Evolutionary conservation across 92 coral and sea anemone species (phyloP).

Genomic region (Umimayanthus chanpuru): DNA sequence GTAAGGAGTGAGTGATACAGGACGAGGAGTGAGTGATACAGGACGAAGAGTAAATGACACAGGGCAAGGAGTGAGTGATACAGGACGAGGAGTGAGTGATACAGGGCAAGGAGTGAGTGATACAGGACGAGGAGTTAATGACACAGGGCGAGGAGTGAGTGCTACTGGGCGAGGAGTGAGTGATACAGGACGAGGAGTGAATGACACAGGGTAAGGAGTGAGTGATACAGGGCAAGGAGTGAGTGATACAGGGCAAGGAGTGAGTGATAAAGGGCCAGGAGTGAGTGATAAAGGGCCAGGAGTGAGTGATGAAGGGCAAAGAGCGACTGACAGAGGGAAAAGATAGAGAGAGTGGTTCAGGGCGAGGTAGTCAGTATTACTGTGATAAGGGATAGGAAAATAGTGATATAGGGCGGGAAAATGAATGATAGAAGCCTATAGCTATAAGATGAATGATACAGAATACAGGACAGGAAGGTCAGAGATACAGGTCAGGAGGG

Average conservation of each 20-base stretch:
- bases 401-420: slow-evolving; percentile 38
- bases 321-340: background rate
- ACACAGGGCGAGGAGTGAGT: too few relatives aligned
- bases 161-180: background rate
- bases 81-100: background rate
- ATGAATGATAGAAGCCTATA: too few relatives aligned
- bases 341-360: too few relatives aligned
- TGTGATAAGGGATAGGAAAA: slow-evolving; percentile 52
- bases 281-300: slow-evolving; percentile 39
- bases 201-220: slow-evolving; percentile 10
- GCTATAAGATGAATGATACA: background rate
- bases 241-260: slow-evolving; percentile 26
- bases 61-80: slow-evolving; percentile 1
- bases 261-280: background rate
- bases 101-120: background rate
- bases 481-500: too few relatives aligned
- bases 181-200: slow-evolving; percentile 54
- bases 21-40: slow-evolving; percentile 54
- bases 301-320: background rate
- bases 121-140: too few relatives aligned
- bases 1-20: background rate
- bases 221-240: slow-evolving; percentile 51
- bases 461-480: background rate
- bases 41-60: slow-evolving; percentile 11
- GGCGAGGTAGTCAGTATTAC: too few relatives aligned